Evolutionary conservation across 2,888 invertebrate genomes (phyloP).

Genomic region (Drosophila percnosoma): DNA sequence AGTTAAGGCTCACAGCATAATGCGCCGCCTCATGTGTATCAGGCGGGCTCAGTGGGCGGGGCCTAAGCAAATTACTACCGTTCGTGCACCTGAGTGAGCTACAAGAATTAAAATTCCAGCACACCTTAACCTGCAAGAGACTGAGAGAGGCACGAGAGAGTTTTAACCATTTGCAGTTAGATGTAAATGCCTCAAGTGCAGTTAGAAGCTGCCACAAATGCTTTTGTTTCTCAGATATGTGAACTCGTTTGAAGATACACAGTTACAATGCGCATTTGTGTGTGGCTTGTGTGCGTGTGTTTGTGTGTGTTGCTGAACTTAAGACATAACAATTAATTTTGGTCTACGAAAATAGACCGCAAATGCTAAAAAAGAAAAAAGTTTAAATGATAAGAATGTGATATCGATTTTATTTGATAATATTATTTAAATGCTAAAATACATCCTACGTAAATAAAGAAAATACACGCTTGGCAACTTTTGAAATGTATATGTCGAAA

Average conservation of each 20-base stretch:
- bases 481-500: background rate
- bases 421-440: background rate
- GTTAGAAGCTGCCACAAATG: conserved; percentile 9
- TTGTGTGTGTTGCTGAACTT: background rate
- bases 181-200: conserved; percentile 34
- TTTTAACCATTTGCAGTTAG: conserved; percentile 7
- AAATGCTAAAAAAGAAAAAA: background rate
- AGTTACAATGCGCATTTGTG: background rate
- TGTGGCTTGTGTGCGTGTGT: background rate
- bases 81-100: conserved; percentile 20
- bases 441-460: background rate
- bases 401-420: background rate
- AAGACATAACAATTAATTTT: background rate
- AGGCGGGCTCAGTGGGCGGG: conserved; percentile 21
- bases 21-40: conserved; percentile 29
- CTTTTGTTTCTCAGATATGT: background rate
- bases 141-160: background rate
- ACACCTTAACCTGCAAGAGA: conserved; percentile 43
- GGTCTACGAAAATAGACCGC: too few species aligned
- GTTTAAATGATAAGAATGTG: background rate
- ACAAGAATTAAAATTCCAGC: conserved; percentile 62
- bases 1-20: conserved; percentile 64
- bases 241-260: conserved; percentile 6
- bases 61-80: conserved; percentile 39
- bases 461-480: background rate